phyloP scores from a whole-genome alignment of 2,888 invertebrate genomes.

The Odontothrips loti region DNA sequence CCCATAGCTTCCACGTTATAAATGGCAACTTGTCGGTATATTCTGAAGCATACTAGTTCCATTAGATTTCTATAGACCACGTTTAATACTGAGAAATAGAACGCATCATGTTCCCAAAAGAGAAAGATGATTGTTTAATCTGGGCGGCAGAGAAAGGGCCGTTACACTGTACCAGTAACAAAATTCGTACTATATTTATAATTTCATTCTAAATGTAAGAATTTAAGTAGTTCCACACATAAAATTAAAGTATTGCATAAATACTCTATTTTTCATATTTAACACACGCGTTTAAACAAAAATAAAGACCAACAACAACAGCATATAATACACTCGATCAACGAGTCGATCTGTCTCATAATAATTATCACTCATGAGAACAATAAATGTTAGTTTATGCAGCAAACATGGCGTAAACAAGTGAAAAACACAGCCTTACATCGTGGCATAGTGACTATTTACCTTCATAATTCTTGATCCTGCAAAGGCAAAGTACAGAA shows the following conservation, averaged over 20 bases:
- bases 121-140: neutral
- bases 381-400: neutral
- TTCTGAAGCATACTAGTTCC: neutral
- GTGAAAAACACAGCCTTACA: constrained; percentile 16
- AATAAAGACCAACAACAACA: constrained; percentile 22
- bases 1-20: too few relatives aligned
- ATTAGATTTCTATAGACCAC: constrained; percentile 6
- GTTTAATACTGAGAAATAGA: constrained; percentile 23
- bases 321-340: neutral
- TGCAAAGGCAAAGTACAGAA: too few relatives aligned
- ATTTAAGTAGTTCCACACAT: neutral
- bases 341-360: neutral
- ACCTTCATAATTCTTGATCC: neutral
- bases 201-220: constrained; percentile 15
- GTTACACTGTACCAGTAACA: constrained; percentile 24
- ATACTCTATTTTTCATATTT: constrained; percentile 27
- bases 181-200: constrained; percentile 28
- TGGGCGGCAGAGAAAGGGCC: constrained; percentile 23
- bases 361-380: constrained; percentile 15
- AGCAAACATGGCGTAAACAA: constrained; percentile 12
- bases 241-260: constrained; percentile 28
- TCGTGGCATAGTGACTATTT: neutral
- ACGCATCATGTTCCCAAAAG: neutral
- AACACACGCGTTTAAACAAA: constrained; percentile 22
- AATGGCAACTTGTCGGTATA: neutral